phyloP scores from a whole-genome alignment of 1,140 invertebrate species.

The Sitophilus oryzae region DNA sequence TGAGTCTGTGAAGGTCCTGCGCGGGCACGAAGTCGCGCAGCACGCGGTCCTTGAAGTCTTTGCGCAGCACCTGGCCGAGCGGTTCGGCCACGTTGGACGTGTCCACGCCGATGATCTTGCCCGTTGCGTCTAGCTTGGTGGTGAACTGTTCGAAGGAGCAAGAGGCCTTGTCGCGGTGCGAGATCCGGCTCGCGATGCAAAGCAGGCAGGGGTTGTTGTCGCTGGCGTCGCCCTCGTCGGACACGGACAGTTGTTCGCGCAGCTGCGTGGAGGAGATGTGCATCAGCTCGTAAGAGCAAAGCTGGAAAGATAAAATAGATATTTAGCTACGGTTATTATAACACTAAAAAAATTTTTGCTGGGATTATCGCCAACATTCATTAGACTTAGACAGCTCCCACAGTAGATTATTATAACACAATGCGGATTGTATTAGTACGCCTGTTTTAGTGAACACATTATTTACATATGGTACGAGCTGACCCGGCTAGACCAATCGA shows the following conservation, averaged over 20 bases:
- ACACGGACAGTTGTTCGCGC: slow-evolving; percentile 49
- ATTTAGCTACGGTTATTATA: background rate
- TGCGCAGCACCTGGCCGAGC: slow-evolving; percentile 62
- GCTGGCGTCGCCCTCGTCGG: slow-evolving; percentile 45
- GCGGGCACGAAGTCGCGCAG: slow-evolving; percentile 75
- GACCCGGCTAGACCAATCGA: too few relatives aligned
- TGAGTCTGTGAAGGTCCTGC: slow-evolving; percentile 65
- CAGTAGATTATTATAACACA: too few relatives aligned
- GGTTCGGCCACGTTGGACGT: slow-evolving; percentile 59
- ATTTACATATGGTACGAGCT: too few relatives aligned
- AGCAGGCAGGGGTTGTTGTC: slow-evolving; percentile 55
- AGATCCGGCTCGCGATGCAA: slow-evolving; percentile 79
- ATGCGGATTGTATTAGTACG: too few relatives aligned
- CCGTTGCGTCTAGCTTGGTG: slow-evolving; percentile 80
- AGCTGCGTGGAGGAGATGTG: slow-evolving; percentile 57
- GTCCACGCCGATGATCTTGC: slow-evolving; percentile 77
- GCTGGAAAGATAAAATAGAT: slow-evolving; percentile 1
- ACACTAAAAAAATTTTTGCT: too few relatives aligned
- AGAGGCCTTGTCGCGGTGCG: slow-evolving; percentile 72
- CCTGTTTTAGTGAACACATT: too few relatives aligned
- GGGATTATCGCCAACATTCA: too few relatives aligned
- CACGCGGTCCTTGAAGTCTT: slow-evolving; percentile 62
- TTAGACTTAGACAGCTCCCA: too few relatives aligned
- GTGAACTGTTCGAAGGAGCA: slow-evolving; percentile 80
- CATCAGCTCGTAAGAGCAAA: slow-evolving; percentile 65